phyloP scores from a whole-genome alignment of 2,797 vertebrate genomes.

The Pogoniulus pusillus region DNA sequence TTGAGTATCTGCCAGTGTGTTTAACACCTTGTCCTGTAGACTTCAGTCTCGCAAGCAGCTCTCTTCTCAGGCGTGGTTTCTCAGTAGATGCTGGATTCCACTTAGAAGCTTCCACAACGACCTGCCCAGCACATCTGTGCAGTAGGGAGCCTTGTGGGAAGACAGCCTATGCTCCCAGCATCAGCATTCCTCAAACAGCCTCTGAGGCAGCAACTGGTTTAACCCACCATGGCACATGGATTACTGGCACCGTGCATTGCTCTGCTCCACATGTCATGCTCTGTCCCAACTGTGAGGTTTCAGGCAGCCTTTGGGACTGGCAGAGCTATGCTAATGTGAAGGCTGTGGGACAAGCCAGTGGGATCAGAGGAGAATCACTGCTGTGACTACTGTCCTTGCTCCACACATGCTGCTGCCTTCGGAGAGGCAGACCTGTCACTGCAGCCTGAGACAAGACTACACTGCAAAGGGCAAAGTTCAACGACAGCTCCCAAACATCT shows the following conservation, averaged over 20 bases:
- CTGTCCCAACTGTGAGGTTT: not conserved
- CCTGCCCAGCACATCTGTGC: not conserved
- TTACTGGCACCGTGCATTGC: not conserved
- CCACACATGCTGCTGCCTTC: accelerated
- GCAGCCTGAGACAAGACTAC: not conserved
- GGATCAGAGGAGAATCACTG: not conserved
- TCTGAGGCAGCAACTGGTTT: not conserved
- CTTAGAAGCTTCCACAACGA: accelerated
- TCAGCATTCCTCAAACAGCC: not conserved
- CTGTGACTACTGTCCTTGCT: accelerated
- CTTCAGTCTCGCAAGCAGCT: not conserved
- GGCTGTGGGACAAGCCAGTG: not conserved
- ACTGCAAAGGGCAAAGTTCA: not conserved
- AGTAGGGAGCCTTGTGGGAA: not conserved
- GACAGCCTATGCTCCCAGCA: not conserved
- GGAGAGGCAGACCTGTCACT: not conserved
- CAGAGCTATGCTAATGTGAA: accelerated
- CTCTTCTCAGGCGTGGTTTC: not conserved
- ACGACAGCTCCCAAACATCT: not conserved
- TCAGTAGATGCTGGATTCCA: not conserved
- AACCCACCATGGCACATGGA: accelerated
- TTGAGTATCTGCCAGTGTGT: not conserved
- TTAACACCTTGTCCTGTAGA: not conserved
- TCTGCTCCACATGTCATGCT: accelerated
- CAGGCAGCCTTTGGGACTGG: not conserved